Conservation (phyloP, 2,113 vertebrate species). For the Oreotragus oreotragus region DNA sequence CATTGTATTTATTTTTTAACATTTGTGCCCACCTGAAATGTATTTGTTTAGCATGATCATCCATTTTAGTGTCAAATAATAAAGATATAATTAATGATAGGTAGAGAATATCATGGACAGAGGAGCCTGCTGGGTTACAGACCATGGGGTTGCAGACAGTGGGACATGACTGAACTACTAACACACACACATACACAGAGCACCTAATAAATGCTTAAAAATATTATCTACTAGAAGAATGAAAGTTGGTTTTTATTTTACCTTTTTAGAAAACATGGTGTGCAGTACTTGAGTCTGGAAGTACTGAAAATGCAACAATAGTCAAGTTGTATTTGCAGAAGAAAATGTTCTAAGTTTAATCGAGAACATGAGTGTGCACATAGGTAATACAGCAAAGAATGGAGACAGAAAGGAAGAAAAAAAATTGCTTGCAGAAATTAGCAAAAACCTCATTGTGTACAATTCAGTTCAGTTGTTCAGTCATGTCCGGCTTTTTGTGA, state of each 20-base stretch:
- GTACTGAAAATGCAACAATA: neutral
- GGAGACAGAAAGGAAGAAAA: neutral
- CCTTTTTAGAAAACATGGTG: neutral
- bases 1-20: neutral
- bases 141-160: neutral
- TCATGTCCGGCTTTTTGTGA: accelerated
- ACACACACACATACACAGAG: neutral
- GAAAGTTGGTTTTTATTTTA: neutral
- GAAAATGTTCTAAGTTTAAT: neutral
- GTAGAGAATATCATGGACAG: neutral
- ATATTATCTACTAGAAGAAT: neutral
- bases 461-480: neutral
- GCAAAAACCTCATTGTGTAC: neutral
- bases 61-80: neutral
- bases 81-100: neutral
- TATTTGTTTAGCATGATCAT: neutral
- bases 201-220: neutral
- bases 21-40: neutral
- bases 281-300: neutral
- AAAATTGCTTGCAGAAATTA: neutral
- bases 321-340: neutral
- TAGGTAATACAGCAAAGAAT: neutral
- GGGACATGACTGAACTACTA: neutral
- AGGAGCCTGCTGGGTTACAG: neutral
- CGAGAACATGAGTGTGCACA: neutral